These are phyloP conservation scores for Neuroscelio doddi DNA, from an alignment of 2,888 invertebrate species.

Conservation along the genomic window DNA sequence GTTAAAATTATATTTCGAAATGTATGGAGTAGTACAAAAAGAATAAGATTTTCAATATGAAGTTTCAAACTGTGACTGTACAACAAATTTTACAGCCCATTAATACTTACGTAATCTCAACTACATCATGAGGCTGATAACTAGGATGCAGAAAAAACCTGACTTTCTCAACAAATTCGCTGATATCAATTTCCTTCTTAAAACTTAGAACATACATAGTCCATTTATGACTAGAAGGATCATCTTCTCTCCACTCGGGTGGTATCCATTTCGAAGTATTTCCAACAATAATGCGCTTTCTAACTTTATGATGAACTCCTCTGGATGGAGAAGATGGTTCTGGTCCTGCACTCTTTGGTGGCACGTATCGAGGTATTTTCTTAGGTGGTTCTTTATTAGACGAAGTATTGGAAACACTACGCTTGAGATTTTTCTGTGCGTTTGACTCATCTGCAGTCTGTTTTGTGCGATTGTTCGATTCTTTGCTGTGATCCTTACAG, in stretches of 20 bases:
- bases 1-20: no score
- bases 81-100: no score
- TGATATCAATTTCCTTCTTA: slow-evolving; percentile 76
- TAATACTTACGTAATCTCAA: slow-evolving; percentile 81
- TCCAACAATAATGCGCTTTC: slow-evolving; percentile 73
- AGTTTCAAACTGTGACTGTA: no score
- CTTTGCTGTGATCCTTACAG: slow-evolving; percentile 15
- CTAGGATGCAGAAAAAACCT: slow-evolving; percentile 88
- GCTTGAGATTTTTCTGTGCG: not conserved
- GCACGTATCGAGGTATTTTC: slow-evolving; percentile 68
- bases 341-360: slow-evolving; percentile 61
- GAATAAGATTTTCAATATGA: no score
- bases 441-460: not conserved
- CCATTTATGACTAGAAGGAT: slow-evolving; percentile 86
- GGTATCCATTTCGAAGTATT: slow-evolving; percentile 91
- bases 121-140: slow-evolving; percentile 89
- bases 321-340: slow-evolving; percentile 60
- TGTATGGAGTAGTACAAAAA: no score
- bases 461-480: slow-evolving; percentile 4
- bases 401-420: slow-evolving; percentile 13
- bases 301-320: slow-evolving; percentile 63
- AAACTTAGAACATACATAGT: slow-evolving; percentile 88
- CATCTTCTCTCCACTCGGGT: slow-evolving; percentile 75
- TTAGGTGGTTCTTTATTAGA: slow-evolving; percentile 43
- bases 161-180: slow-evolving; percentile 81